These are phyloP conservation scores for Drosophila subpulchrella DNA, from an alignment of 1,140 invertebrate genomes.

Conservation along the genomic window DNA sequence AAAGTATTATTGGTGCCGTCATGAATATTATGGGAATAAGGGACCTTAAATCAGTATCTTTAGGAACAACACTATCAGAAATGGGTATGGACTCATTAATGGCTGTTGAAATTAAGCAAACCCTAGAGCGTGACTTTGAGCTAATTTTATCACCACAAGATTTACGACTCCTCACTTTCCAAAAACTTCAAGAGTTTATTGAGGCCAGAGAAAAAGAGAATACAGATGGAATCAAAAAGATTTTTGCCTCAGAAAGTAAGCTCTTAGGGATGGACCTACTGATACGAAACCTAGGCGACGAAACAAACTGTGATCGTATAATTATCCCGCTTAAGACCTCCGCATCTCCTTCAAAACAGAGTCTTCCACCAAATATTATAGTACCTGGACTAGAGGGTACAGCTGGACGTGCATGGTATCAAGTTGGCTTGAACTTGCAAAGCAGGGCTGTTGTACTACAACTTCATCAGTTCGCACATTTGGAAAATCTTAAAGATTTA, in stretches of 20 bases:
- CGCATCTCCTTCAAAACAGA: slow-evolving; percentile 78
- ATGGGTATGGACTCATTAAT: slow-evolving; percentile 96
- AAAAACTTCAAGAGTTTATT: slow-evolving; percentile 87
- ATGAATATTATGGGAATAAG: slow-evolving; percentile 87
- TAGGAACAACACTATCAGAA: slow-evolving; percentile 91
- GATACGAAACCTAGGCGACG: slow-evolving; percentile 86
- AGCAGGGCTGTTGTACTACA: slow-evolving; percentile 63
- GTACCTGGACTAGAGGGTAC: slow-evolving; percentile 93
- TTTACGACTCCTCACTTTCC: slow-evolving; percentile 88
- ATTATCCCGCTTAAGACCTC: slow-evolving; percentile 72
- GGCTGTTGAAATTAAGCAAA: slow-evolving; percentile 95
- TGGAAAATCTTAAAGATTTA: slow-evolving; percentile 62
- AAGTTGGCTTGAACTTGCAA: slow-evolving; percentile 54
- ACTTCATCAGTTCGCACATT: slow-evolving; percentile 55
- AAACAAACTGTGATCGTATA: slow-evolving; percentile 76
- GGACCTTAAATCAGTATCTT: slow-evolving; percentile 87
- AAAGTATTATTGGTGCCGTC: slow-evolving; percentile 88
- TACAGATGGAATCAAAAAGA: slow-evolving; percentile 83
- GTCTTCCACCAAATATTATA: slow-evolving; percentile 87
- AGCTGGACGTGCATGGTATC: slow-evolving; percentile 84
- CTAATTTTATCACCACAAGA: slow-evolving; percentile 91
- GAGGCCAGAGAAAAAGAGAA: slow-evolving; percentile 85
- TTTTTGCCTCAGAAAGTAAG: slow-evolving; percentile 67
- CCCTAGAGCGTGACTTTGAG: slow-evolving; percentile 93
- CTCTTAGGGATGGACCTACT: slow-evolving; percentile 85